Conservation (phyloP, 2,888 invertebrate species). For the Cryptus armator region DNA sequence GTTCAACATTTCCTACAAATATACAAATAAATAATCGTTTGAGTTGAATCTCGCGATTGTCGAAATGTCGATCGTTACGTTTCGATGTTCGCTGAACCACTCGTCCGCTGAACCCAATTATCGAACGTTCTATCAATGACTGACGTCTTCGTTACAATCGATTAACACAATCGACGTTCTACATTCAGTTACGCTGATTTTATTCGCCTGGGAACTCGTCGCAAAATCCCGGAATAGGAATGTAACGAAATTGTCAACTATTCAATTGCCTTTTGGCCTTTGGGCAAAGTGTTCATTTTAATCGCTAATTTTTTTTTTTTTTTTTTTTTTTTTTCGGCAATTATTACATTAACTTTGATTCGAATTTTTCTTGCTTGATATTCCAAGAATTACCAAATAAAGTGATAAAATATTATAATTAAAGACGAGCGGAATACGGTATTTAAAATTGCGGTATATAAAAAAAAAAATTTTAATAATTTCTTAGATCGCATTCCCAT, state of each 20-base stretch:
- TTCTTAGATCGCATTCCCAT: no score
- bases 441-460: no score
- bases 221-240: neutral
- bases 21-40: neutral
- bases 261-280: neutral
- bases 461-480: no score
- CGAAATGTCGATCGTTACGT: neutral
- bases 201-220: constrained; percentile 30
- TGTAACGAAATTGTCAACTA: neutral
- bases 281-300: neutral
- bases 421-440: no score
- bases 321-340: no score
- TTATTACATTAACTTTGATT: no score
- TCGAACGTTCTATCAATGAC: constrained; percentile 30
- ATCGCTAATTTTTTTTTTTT: neutral
- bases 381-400: no score
- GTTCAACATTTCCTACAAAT: constrained; percentile 66
- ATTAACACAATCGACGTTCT: constrained; percentile 40
- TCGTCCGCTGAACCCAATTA: constrained; percentile 5
- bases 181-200: constrained; percentile 12
- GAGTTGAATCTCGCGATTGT: neutral
- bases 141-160: constrained; percentile 23
- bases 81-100: neutral
- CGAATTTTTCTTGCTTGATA: no score
- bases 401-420: no score